These are phyloP conservation scores for Geococcyx californianus DNA, from an alignment of 2,113 vertebrate genomes.

Conservation along the genomic window DNA sequence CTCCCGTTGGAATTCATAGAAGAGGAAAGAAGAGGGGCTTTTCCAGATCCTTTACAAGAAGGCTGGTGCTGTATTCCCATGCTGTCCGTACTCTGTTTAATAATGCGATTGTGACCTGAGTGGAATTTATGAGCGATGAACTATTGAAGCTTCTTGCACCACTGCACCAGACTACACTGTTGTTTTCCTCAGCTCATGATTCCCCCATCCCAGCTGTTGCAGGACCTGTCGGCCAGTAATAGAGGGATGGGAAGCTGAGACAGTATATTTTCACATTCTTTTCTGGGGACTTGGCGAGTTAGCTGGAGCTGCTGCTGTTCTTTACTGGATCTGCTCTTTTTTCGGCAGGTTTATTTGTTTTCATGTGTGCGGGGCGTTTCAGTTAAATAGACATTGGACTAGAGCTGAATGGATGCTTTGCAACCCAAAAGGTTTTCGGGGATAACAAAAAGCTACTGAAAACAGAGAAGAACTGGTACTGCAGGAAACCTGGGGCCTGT, in stretches of 20 bases:
- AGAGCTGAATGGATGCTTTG: constrained; percentile 44
- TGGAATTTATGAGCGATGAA: constrained; percentile 16
- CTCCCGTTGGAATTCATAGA: neutral
- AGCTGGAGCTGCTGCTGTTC: constrained; percentile 39
- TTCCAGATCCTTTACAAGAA: neutral
- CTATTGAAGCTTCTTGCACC: constrained; percentile 19
- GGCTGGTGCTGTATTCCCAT: neutral
- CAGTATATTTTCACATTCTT: constrained; percentile 22
- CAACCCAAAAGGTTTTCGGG: neutral
- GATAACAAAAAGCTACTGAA: neutral
- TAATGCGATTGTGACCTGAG: constrained; percentile 45
- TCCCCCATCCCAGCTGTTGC: neutral
- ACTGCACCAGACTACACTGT: neutral
- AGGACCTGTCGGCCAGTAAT: constrained; percentile 7
- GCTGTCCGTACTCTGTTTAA: neutral
- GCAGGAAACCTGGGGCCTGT: constrained; percentile 36
- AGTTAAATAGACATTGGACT: neutral
- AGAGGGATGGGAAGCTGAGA: constrained; percentile 44
- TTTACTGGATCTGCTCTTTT: constrained; percentile 5
- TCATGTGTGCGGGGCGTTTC: neutral
- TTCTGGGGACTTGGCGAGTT: neutral
- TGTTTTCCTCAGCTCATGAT: neutral
- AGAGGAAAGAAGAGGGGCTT: constrained; percentile 9
- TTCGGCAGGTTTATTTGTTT: constrained; percentile 5
- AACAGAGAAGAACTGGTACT: constrained; percentile 41